Evolutionary conservation across 2,888 invertebrate species (phyloP).

Genomic region (Plebejus argus): DNA sequence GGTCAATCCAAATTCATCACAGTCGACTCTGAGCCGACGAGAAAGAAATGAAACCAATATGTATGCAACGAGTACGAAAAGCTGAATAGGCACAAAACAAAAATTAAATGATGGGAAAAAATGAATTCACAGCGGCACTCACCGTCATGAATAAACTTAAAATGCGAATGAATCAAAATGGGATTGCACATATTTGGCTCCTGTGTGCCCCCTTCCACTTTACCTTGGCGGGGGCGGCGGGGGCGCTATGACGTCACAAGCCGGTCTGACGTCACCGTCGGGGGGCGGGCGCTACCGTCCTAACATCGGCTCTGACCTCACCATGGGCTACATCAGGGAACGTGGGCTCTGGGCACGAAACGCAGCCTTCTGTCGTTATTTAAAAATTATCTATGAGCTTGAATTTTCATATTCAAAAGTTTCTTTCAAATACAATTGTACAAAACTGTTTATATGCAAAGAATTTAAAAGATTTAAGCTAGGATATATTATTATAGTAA

Average conservation of each 20-base stretch:
- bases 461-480: constrained; percentile 36
- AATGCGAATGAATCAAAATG: constrained; percentile 57
- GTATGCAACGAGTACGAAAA: constrained; percentile 48
- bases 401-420: constrained; percentile 47
- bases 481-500: constrained; percentile 35
- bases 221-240: constrained; percentile 62
- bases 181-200: constrained; percentile 70
- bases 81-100: constrained; percentile 45
- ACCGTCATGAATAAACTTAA: constrained; percentile 47
- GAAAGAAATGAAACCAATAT: constrained; percentile 30
- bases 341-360: constrained; percentile 70
- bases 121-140: constrained; percentile 39
- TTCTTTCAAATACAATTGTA: constrained; percentile 28
- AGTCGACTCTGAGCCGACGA: background rate
- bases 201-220: constrained; percentile 71
- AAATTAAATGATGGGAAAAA: constrained; percentile 36
- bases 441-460: constrained; percentile 23
- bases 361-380: constrained; percentile 78
- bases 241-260: constrained; percentile 38
- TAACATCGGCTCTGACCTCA: constrained; percentile 72
- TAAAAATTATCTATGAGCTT: constrained; percentile 78
- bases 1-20: background rate
- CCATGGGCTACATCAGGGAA: constrained; percentile 72
- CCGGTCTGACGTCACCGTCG: constrained; percentile 44
- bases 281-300: constrained; percentile 58